Base-by-base conservation (phyloP, 1,140 invertebrate genomes). In the Plectus sambesii region DNA sequence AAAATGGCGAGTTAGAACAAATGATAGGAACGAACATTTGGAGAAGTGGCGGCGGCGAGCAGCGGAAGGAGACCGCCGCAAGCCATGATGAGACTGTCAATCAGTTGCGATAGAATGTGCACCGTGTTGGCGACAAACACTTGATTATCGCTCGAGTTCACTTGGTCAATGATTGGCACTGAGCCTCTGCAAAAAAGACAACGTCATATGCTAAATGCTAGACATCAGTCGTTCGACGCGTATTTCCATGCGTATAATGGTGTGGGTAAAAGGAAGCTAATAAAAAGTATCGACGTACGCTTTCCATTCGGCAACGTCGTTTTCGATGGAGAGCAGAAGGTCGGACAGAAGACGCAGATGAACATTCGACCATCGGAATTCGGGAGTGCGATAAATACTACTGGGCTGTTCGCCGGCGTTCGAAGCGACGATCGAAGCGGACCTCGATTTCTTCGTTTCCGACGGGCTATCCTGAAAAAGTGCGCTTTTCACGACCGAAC, bases 321-420 rank as follows among this genome's bases (percentile, higher is more conserved):
- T 89, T 74, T 99, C 94, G 22, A 99, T 75, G 0, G 89, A 92
- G 72, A 90, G 93, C 6, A 99, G 75, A 19, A 99, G 82, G 75
- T 99, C 93, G 9, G 89, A 92, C 2, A 99, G 75, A 47, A 99
- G 74, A 55, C 88, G 77, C 72, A 98, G 88, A 74, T 99, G 94
- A 57, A 99, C 89, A 69, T 88, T 86, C 3, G 93, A 98, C 93
- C 94, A 99, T 61, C 90, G 84, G 73, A 99, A 99, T 74, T 98
- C 93, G 25, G 93, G 93, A 70, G 98, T 98, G 57, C 93, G 80
- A 74, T 98, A 98, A 0, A 92, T 88, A 20, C 92, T 90, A 59
- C 87, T 79, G 17, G 88, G 84, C 33, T 43, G 38, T n/a, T 52
- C 38, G 20, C 42, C 22, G 24, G 24, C 25, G 26, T 58, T 24